Evolutionary conservation across 2,888 invertebrate genomes (phyloP).

Genomic region (Caenorhabditis imperialis): DNA sequence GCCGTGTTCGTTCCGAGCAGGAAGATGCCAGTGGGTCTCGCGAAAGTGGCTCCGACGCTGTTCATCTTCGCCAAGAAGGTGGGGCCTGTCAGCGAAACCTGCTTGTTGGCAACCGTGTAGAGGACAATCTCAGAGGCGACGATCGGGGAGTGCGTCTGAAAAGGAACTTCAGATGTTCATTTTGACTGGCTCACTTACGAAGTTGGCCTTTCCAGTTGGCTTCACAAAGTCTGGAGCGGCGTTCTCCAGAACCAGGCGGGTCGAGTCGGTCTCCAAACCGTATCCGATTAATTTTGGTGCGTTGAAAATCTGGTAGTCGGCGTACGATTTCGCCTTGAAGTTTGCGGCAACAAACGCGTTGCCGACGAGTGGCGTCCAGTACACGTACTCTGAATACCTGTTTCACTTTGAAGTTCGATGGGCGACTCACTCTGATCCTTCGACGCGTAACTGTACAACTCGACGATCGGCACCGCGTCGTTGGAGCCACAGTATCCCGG

Average conservation of each 20-base stretch:
- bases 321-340: too few relatives aligned
- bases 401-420: background rate
- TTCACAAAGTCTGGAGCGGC: slow-evolving; percentile 14
- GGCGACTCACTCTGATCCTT: slow-evolving; percentile 11
- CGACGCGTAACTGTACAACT: slow-evolving; percentile 4
- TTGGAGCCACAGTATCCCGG: slow-evolving; percentile 37
- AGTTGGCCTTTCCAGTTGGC: slow-evolving; percentile 10
- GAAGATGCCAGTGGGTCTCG: slow-evolving; percentile 2
- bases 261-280: slow-evolving; percentile 8
- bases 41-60: background rate
- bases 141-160: slow-evolving; percentile 22
- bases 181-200: slow-evolving; percentile 4
- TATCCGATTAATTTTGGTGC: slow-evolving; percentile 21
- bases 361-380: slow-evolving; percentile 25
- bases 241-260: slow-evolving; percentile 19
- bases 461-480: slow-evolving; percentile 23
- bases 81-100: background rate
- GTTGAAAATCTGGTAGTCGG: too few relatives aligned
- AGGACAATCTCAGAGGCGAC: slow-evolving; percentile 4
- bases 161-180: background rate
- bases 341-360: slow-evolving; percentile 4
- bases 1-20: background rate
- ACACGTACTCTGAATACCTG: slow-evolving; percentile 12
- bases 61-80: background rate
- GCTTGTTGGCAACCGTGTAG: background rate